Base-by-base conservation (phyloP, 1,140 invertebrate species). In the Sycobia sp. region DNA sequence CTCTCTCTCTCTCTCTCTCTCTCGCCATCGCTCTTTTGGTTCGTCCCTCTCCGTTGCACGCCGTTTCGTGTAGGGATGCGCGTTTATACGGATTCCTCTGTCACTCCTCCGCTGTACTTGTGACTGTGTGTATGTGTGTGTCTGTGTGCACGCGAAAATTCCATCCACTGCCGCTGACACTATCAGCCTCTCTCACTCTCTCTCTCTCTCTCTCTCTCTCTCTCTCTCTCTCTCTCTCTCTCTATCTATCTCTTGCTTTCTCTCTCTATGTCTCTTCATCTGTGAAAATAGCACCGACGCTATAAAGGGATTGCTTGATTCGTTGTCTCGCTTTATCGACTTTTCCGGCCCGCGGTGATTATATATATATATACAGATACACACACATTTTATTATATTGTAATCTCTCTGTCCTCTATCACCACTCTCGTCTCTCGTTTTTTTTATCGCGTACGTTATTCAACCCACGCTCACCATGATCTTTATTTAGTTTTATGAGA, bases 81-180 rank as follows among this genome's bases (percentile, higher is more conserved):
- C 54, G n/a, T n/a, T n/a, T n/a, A n/a, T n/a, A n/a, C n/a, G n/a
- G n/a, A n/a, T n/a, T n/a, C n/a, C n/a, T n/a, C n/a, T n/a, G n/a
- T n/a, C n/a, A n/a, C 55, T 58, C 14, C 41, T 23, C 18, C 16
- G 23, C 38, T 18, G 16, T 47, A 27, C 14, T 41, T 18, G 2
- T 49, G 22, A 11, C 1, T 25, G 14, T 8, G 10, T n/a, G 25
- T n/a, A 10, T 49, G 60, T 62, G 62, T 62, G 41, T 51, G 38
- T 62, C 65, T 41, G 68, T 62, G 67, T 71, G 67, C n/a, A n/a
- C 70, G 51, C 50, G 62, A 49, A 65, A 65, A 61, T 67, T 69
- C 58, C 62, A 47, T 69, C 43, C 49, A 55, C 53, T 68, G 69
- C 36, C 59, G 62, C 60, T 76, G 76, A 76, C 76, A 73, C 71